Base-by-base conservation (phyloP, 2,113 vertebrate genomes). In the Gymnarchus niloticus region DNA sequence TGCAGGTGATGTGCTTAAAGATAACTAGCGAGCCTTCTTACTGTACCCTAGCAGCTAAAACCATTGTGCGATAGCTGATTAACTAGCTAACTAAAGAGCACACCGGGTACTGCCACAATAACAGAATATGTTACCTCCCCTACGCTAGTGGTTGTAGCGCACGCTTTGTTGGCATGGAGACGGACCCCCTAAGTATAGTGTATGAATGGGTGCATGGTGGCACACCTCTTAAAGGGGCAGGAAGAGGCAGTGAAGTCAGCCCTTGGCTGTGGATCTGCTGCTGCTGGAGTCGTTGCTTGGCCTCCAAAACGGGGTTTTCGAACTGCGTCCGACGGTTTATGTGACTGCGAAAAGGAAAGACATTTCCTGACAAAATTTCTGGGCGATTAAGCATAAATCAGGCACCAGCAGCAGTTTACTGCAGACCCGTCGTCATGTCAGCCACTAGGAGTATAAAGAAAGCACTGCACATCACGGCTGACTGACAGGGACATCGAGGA, bases 311-410 rank as follows among this genome's bases (percentile, higher is more conserved):
- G 28, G 98, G 98, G 91, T 99, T 99, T 94, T 99, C 98, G 95
- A 99, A 99, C 94, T 99, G 98, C 86, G 98, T 99, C 95, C 98
- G 97, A 95, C 98, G 96, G 90, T 99, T 99, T 94, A 99, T 98
- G 95, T 99, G 98, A 95, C 98, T 99, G 92, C 88, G 94, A 94
- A 93, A 92, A 87, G 91, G 94, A 86, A 88, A 86, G 41, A 88
- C 28, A 81, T 33, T 41, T 73, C 14, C 4, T 37, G 33, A 73
- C 19, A 37, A 33, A 6, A 73, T 73, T 73, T 73, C 33, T 73
- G 65, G 33, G 65, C 65, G 41, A 69, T 41, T 69, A 69, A 73
- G 65, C 65, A 73, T 73, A 73, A 73, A 41, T 73, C 65, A 73
- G 33, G 65, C 28, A 41, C 65, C 33, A 73, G 33, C 28, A 17